Base-by-base conservation (phyloP, 2,888 invertebrate species). In the Gari tellinella region DNA sequence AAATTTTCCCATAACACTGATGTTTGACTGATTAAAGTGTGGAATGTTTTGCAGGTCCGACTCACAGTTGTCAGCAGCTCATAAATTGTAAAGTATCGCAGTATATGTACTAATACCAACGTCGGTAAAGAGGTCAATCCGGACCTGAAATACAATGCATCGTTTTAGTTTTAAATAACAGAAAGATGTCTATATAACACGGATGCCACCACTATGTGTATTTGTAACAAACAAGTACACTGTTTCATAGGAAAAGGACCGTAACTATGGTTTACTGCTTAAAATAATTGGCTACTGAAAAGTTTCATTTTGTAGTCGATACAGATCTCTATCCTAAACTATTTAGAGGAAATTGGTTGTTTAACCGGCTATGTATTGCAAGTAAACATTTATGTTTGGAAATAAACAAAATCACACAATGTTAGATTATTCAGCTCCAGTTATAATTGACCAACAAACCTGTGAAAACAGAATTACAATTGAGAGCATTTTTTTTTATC, bases 1-100 rank as follows among this genome's bases (percentile, higher is more conserved):
- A 66, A 58, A 5, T 51, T 40, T 19, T 31, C 48, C 63, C 58
- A 70, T 40, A 70, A 23, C 10, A 38, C 26, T 17, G 57, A 45
- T n/a, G 17, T 38, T 14, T 38, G 31, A 21, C 21, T 49, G n/a
- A 64, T 60, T 37, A 70, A 12, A 21, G 52, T 19, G 23, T 43
- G 26, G 37, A 70, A 55, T 43, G 21, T 45, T 31, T 43, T 63
- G 40, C 70, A 70, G 12, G 48, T 58, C 58, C 69, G 51, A 25
- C 52, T 58, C 14, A 69, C 52, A 26, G 17, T 23, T 40, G 51
- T 51, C 12, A 69, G 48, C 2, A 63, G 48, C 17, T 57, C 52
- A 14, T 45, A 19, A 15, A 69, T 15, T 19, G 38, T 21, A 26
- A 69, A 37, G 45, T 51, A 53, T 19, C 37, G 14, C 7, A 63